These are phyloP conservation scores for Lasioglossum malachurum DNA, from an alignment of 2,888 invertebrate species.

Conservation along the genomic window DNA sequence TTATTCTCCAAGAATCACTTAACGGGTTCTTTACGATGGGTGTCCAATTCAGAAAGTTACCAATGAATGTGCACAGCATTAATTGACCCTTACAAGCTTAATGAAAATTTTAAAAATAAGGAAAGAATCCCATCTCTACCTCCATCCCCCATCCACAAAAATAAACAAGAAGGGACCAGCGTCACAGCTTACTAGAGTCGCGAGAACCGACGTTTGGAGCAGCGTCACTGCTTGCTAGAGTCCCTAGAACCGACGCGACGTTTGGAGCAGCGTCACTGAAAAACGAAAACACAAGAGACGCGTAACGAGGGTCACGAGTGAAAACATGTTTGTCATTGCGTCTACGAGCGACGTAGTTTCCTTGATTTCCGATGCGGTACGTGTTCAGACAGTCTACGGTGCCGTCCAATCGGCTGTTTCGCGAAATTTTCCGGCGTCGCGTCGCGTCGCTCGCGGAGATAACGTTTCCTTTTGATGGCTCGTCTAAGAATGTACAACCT, in stretches of 20 bases:
- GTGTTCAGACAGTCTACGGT: neutral
- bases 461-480: constrained; percentile 1
- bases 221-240: neutral
- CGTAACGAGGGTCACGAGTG: neutral
- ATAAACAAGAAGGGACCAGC: neutral
- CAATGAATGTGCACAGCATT: too few species aligned
- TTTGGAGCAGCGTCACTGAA: neutral
- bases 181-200: neutral
- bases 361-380: constrained; percentile 29
- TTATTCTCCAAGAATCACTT: neutral
- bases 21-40: neutral
- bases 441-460: neutral
- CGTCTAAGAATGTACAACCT: constrained; percentile 34
- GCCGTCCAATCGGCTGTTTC: neutral
- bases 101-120: too few species aligned
- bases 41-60: neutral
- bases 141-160: neutral
- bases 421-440: constrained; percentile 16
- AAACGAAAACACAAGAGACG: neutral
- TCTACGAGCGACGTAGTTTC: neutral
- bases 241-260: neutral
- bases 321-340: constrained; percentile 5
- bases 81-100: too few species aligned
- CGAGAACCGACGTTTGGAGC: neutral
- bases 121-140: too few species aligned